Evolutionary conservation across 1,140 invertebrate genomes (phyloP).

Genomic region (Colletes gigas): DNA sequence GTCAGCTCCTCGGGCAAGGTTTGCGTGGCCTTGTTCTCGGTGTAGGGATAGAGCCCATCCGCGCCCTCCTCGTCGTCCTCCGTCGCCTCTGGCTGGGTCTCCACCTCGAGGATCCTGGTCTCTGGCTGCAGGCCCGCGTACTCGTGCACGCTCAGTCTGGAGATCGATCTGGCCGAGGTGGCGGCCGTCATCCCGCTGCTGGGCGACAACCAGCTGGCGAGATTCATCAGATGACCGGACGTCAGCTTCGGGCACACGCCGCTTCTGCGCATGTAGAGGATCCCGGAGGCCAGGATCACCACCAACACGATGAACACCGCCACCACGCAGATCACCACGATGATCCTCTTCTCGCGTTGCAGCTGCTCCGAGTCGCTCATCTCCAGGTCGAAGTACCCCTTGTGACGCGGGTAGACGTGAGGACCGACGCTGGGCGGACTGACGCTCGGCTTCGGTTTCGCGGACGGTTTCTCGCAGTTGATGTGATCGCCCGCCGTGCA

Average conservation of each 20-base stretch:
- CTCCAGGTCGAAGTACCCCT: conserved; percentile 77
- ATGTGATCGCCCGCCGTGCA: conserved; percentile 80
- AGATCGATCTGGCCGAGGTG: conserved; percentile 83
- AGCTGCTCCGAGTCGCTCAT: conserved; percentile 77
- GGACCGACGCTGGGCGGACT: conserved; percentile 78
- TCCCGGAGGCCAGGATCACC: conserved; percentile 80
- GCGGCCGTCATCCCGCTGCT: conserved; percentile 77
- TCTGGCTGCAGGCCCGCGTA: conserved; percentile 84
- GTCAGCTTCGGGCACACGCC: conserved; percentile 80
- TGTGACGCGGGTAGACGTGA: conserved; percentile 74
- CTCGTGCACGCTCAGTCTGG: conserved; percentile 84
- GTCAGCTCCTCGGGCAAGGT: conserved; percentile 88
- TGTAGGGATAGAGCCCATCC: conserved; percentile 79
- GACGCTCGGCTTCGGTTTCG: conserved; percentile 69
- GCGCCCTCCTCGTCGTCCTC: conserved; percentile 69
- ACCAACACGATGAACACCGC: conserved; percentile 80
- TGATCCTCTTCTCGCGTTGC: conserved; percentile 78
- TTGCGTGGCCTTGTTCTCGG: conserved; percentile 86
- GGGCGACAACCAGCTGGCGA: conserved; percentile 74
- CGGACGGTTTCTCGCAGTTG: conserved; percentile 70
- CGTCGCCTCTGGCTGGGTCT: conserved; percentile 63
- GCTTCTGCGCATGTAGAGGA: conserved; percentile 82
- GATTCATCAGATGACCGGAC: conserved; percentile 72
- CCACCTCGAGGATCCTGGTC: conserved; percentile 73
- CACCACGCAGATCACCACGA: conserved; percentile 80